Evolutionary conservation across 1,140 invertebrate genomes (phyloP).

Genomic region (Antheraea pernyi): DNA sequence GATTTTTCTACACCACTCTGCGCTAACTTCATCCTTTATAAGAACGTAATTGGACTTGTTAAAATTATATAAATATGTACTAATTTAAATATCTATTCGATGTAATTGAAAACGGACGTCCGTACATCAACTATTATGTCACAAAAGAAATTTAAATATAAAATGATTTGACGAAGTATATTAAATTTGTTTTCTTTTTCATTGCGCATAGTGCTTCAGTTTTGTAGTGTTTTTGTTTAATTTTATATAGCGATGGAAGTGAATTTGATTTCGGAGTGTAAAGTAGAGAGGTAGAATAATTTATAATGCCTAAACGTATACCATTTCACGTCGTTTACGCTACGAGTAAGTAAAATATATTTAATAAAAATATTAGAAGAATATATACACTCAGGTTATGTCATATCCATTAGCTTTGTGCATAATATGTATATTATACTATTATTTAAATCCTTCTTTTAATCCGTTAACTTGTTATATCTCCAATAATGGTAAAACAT

Average conservation of each 20-base stretch:
- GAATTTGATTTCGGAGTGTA: constrained; percentile 33
- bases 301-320: constrained; percentile 75
- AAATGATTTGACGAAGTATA: constrained; percentile 18
- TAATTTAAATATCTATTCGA: background rate
- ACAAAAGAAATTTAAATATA: background rate
- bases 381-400: no score
- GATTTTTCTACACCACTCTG: constrained; percentile 26
- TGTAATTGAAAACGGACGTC: background rate
- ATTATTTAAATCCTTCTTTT: no score
- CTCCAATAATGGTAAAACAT: no score
- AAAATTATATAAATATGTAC: background rate
- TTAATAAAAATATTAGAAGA: constrained; percentile 13
- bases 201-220: background rate
- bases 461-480: no score
- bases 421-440: background rate
- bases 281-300: constrained; percentile 48
- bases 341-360: constrained; percentile 68
- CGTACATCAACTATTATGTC: background rate
- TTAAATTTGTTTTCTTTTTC: background rate
- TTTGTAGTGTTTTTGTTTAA: constrained; percentile 11
- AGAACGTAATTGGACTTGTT: background rate
- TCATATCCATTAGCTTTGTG: no score
- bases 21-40: constrained; percentile 26
- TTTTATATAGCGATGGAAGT: constrained; percentile 40
- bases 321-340: constrained; percentile 77